Evolutionary conservation across 1,140 invertebrate genomes (phyloP).

Genomic region (Yoshiicerus persimilis): DNA sequence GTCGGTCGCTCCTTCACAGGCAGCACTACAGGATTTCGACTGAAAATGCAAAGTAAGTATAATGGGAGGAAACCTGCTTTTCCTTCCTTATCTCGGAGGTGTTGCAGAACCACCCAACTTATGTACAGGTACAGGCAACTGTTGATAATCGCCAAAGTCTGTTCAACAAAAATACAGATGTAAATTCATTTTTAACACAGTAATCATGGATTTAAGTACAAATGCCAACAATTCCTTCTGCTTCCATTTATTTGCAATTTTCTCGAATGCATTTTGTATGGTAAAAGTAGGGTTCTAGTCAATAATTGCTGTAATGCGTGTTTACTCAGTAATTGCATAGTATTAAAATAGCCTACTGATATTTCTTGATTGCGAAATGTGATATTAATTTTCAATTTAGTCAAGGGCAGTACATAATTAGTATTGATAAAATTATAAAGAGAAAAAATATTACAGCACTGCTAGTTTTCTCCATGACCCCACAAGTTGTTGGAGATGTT

Average conservation of each 20-base stretch:
- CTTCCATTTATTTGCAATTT: too few species aligned
- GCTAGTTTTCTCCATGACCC: constrained; percentile 38
- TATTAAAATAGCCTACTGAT: too few species aligned
- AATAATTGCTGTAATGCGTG: too few species aligned
- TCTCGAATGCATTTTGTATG: too few species aligned
- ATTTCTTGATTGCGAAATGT: too few species aligned
- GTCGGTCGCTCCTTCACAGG: background rate
- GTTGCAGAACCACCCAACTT: constrained; percentile 14
- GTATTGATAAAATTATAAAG: background rate
- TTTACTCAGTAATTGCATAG: too few species aligned
- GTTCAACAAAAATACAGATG: background rate
- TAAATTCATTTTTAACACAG: background rate
- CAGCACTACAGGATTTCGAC: constrained; percentile 27
- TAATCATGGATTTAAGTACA: background rate
- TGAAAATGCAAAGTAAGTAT: constrained; percentile 30
- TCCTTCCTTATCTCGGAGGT: background rate
- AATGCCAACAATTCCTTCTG: too few species aligned
- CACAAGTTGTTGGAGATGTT: constrained; percentile 19
- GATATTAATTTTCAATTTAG: too few species aligned
- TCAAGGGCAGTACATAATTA: background rate
- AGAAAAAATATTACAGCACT: constrained; percentile 21
- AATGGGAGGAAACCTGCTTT: background rate
- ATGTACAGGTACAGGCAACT: constrained; percentile 32
- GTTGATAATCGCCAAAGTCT: constrained; percentile 36
- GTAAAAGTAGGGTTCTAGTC: too few species aligned